A percentile compares a stretch with the other conserved stretches of the same genome.
Evolutionary conservation across 1,140 invertebrate genomes (phyloP).

Genomic region (Drosophila carrolli): DNA sequence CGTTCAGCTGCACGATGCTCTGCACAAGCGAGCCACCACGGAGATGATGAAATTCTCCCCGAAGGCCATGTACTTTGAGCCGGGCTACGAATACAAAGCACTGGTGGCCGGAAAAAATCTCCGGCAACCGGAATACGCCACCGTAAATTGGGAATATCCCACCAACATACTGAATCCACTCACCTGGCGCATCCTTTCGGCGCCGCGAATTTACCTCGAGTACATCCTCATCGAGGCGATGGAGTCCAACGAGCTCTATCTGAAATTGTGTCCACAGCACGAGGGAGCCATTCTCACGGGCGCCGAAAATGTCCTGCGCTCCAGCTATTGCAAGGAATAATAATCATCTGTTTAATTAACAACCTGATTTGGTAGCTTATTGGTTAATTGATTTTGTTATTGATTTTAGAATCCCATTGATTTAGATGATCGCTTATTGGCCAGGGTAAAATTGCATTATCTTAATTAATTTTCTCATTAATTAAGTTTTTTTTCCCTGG

Average conservation of each 20-base stretch:
- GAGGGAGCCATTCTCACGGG: constrained; percentile 86
- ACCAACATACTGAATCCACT: constrained; percentile 92
- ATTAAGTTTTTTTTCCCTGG: too few relatives aligned
- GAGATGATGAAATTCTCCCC: constrained; percentile 86
- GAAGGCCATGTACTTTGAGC: constrained; percentile 87
- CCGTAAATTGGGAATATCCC: constrained; percentile 91
- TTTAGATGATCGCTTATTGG: background rate
- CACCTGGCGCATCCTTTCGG: constrained; percentile 91
- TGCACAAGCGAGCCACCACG: constrained; percentile 78
- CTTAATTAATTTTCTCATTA: background rate
- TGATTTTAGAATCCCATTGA: background rate
- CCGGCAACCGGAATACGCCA: constrained; percentile 87
- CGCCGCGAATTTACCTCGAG: constrained; percentile 89
- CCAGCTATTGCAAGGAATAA: constrained; percentile 85
- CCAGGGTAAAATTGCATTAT: background rate
- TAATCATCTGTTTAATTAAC: background rate
- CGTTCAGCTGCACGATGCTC: constrained; percentile 87
- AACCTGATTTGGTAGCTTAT: background rate
- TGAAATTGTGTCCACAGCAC: constrained; percentile 87
- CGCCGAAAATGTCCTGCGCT: constrained; percentile 85
- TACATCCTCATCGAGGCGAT: constrained; percentile 90
- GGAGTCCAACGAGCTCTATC: constrained; percentile 86
- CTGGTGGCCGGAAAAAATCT: constrained; percentile 89
- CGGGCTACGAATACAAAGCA: constrained; percentile 89
- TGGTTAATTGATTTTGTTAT: background rate